Conservation (phyloP, 2,888 invertebrate genomes). For the Phania funesta region DNA sequence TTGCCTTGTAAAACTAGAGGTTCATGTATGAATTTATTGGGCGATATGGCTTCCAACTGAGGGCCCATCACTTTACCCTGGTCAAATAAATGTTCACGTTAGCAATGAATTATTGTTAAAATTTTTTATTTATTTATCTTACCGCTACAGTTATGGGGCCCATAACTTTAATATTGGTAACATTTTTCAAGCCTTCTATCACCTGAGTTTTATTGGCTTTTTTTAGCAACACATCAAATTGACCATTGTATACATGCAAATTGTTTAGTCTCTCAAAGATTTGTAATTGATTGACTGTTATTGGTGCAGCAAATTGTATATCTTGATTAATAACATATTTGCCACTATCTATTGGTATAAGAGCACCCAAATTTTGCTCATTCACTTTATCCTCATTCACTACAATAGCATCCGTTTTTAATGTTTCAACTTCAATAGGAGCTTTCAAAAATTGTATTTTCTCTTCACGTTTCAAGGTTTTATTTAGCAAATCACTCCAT, state of each 20-base stretch:
- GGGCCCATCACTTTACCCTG: slow-evolving; percentile 81
- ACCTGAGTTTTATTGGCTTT: slow-evolving; percentile 79
- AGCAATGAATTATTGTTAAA: not conserved
- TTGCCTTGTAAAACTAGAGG: slow-evolving; percentile 80
- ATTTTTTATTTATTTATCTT: slow-evolving; percentile 62
- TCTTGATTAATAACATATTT: slow-evolving; percentile 80
- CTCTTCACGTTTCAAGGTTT: slow-evolving; percentile 81
- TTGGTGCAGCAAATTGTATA: slow-evolving; percentile 79
- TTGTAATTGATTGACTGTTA: slow-evolving; percentile 78
- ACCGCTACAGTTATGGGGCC: slow-evolving; percentile 80
- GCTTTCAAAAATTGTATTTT: slow-evolving; percentile 80
- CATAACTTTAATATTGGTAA: slow-evolving; percentile 80
- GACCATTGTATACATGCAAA: slow-evolving; percentile 79
- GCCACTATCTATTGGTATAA: slow-evolving; percentile 78
- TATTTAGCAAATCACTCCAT: slow-evolving; percentile 80
- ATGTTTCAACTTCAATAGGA: slow-evolving; percentile 70
- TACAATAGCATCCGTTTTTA: slow-evolving; percentile 75
- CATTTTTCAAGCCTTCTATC: slow-evolving; percentile 80
- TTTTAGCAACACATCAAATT: slow-evolving; percentile 80
- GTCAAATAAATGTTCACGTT: not conserved
- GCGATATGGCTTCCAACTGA: slow-evolving; percentile 79
- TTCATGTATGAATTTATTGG: slow-evolving; percentile 80
- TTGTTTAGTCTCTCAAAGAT: slow-evolving; percentile 81
- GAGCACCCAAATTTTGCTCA: slow-evolving; percentile 71
- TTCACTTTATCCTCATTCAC: slow-evolving; percentile 73